These are phyloP conservation scores for Thalpophila matura DNA, from an alignment of 2,888 invertebrate species.

Conservation along the genomic window DNA sequence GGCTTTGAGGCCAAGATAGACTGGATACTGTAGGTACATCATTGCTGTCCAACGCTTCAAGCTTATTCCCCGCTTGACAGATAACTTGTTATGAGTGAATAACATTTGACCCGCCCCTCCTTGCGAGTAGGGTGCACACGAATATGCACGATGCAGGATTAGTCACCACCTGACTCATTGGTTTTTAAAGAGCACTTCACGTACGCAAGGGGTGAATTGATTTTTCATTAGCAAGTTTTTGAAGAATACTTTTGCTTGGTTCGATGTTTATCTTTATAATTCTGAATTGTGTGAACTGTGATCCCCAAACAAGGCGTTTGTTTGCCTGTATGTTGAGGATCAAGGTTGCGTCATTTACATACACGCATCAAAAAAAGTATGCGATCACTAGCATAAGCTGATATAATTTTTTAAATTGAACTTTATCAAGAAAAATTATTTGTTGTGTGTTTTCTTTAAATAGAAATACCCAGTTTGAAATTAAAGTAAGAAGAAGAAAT, in stretches of 20 bases:
- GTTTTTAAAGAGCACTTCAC: constrained; percentile 32
- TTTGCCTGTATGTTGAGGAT: too few relatives aligned
- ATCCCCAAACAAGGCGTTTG: too few relatives aligned
- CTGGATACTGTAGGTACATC: constrained; percentile 17
- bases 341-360: too few relatives aligned
- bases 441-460: too few relatives aligned
- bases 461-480: too few relatives aligned
- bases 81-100: constrained; percentile 47
- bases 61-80: constrained; percentile 55
- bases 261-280: background rate
- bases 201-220: background rate
- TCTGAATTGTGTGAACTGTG: too few relatives aligned
- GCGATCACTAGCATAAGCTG: too few relatives aligned
- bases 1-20: constrained; percentile 4
- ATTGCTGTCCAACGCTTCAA: constrained; percentile 21
- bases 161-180: constrained; percentile 55
- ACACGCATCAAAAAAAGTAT: too few relatives aligned
- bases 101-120: constrained; percentile 60
- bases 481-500: too few relatives aligned
- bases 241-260: background rate
- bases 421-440: too few relatives aligned
- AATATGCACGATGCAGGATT: constrained; percentile 20
- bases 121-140: constrained; percentile 50
- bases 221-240: constrained; percentile 5
- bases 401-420: too few relatives aligned